Evolutionary conservation across 2,113 vertebrate species (phyloP), one percentile per base, ranked within the genome.

Genomic region (Etheostoma cragini): DNA sequence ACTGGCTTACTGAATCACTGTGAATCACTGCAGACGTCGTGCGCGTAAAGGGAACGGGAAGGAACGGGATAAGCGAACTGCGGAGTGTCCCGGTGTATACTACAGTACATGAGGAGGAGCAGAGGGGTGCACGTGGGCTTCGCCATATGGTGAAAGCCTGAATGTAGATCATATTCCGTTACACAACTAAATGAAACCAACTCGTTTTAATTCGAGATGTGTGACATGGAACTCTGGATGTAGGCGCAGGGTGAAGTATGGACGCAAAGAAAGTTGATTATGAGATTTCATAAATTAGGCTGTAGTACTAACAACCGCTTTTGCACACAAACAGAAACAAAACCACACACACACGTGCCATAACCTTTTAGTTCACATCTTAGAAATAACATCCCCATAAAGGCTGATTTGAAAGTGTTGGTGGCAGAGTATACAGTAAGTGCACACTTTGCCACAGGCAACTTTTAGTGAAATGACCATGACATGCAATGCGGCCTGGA

Each of bases 21-120:
- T 89, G 81, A 30, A 30, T 30, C 90, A 57, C 91, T 93, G 94
- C 95, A 76, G 93, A 93, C 93, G 93, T 88, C 86, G 94, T 81
- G 91, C 91, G 95, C 92, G 94, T 91, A 92, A 94, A 90, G 88
- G 84, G 83, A 85, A 82, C 84, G 85, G 83, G 84, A 88, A 82
- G 81, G 81, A 85, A 87, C 90, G 78, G 94, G 92, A 91, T 89
- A 88, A 85, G 92, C 62, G 80, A 87, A 85, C 93, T 93, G 93
- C 92, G 87, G 89, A 94, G 90, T 72, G 93, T 93, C 93, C 94
- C 92, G 88, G 90, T 83, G 79, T 50, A 84, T 15, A 91, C 86
- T 90, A 85, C 38, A 42, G 38, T 42, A 11, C 79, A 88, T 12
- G 50, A 88, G 80, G 87, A 90, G 88, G 86, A 85, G 90, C 73